Percentiles rank a stretch among this genome's conserved stretches.
Conservation (phyloP, 2,113 vertebrate genomes). For the Amazona guildingii region DNA sequence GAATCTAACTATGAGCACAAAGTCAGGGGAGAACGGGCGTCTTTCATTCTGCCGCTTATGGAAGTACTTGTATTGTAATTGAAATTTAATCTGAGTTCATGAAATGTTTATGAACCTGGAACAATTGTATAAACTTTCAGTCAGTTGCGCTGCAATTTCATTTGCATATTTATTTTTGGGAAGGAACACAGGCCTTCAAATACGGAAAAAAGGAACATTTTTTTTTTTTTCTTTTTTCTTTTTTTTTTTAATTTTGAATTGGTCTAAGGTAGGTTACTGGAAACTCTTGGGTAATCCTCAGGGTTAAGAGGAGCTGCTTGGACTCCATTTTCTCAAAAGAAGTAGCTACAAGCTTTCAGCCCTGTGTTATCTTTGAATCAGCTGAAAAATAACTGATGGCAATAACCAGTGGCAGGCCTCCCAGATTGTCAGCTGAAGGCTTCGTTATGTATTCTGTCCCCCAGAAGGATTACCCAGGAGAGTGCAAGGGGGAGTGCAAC, state of each 20-base stretch:
- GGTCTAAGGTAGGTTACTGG: neutral
- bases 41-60: neutral
- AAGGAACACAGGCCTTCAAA: neutral
- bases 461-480: constrained; percentile 23
- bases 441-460: constrained; percentile 7
- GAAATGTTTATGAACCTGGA: constrained; percentile 64
- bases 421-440: neutral
- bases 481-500: neutral
- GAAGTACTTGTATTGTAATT: constrained; percentile 52
- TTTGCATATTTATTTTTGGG: constrained; percentile 47
- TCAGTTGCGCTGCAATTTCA: constrained; percentile 35
- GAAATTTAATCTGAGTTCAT: constrained; percentile 66
- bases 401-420: constrained; percentile 19
- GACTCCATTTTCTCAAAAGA: neutral
- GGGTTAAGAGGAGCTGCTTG: neutral
- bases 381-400: constrained; percentile 27
- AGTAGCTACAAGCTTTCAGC: neutral
- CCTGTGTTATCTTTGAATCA: constrained; percentile 6
- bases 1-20: neutral
- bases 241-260: neutral
- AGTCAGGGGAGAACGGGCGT: neutral
- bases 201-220: neutral
- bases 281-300: neutral
- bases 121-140: constrained; percentile 50
- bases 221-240: neutral